Evolutionary conservation across 2,113 vertebrate genomes (phyloP).

Genomic region (Merops nubicus): DNA sequence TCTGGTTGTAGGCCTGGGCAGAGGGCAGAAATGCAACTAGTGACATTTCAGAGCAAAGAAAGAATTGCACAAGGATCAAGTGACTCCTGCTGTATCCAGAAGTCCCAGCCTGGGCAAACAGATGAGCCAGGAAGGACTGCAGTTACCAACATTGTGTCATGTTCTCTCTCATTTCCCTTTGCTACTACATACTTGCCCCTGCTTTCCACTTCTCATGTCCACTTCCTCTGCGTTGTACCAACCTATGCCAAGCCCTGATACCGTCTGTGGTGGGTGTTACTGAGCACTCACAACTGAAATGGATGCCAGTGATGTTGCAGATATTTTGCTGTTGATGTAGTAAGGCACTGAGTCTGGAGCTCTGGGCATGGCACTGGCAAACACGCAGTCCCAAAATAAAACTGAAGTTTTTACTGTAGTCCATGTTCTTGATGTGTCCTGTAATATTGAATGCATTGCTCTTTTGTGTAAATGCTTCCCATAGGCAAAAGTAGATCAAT

Average conservation of each 20-base stretch:
- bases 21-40: background rate
- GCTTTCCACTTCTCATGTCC: background rate
- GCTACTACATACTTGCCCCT: background rate
- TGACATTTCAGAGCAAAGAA: background rate
- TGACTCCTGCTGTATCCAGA: background rate
- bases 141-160: rapidly evolving
- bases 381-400: background rate
- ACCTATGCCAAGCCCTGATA: background rate
- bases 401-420: background rate
- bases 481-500: background rate
- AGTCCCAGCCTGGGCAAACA: background rate
- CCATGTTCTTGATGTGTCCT: background rate
- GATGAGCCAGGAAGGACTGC: background rate
- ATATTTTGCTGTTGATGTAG: background rate
- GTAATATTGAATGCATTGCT: background rate
- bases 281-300: background rate
- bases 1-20: background rate
- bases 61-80: background rate
- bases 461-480: background rate
- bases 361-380: background rate
- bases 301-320: background rate
- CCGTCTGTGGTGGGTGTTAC: rapidly evolving
- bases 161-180: background rate
- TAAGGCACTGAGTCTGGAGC: background rate
- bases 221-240: background rate